Percentiles rank a stretch among this genome's conserved stretches.
These are phyloP conservation scores for Bombyx mandarina DNA, from an alignment of 1,140 invertebrate species.

Conservation along the genomic window DNA sequence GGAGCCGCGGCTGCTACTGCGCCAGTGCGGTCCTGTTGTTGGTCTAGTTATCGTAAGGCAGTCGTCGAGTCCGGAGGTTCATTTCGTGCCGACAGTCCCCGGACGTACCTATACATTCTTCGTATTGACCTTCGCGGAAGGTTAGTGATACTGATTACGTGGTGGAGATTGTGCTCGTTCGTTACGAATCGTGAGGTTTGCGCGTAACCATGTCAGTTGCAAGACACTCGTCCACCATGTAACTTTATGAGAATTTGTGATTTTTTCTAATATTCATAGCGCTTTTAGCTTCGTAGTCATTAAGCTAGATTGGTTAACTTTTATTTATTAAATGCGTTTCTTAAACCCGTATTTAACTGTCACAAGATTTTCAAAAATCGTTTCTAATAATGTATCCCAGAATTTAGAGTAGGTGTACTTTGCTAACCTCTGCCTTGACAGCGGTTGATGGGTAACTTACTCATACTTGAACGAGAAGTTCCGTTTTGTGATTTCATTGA, in stretches of 20 bases:
- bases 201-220: constrained; percentile 28
- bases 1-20: constrained; percentile 31
- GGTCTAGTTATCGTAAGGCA: constrained; percentile 32
- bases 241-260: constrained; percentile 55
- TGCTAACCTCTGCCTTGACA: constrained; percentile 8
- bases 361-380: constrained; percentile 24
- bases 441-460: not conserved
- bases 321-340: constrained; percentile 44
- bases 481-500: too few relatives aligned
- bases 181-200: constrained; percentile 26
- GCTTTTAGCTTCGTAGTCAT: constrained; percentile 56
- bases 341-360: constrained; percentile 29
- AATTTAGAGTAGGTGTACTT: not conserved
- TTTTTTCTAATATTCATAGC: constrained; percentile 61
- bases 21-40: constrained; percentile 46
- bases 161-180: constrained; percentile 43
- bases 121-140: constrained; percentile 67
- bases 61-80: constrained; percentile 52
- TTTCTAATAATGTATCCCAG: constrained; percentile 2
- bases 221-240: constrained; percentile 27
- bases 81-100: constrained; percentile 58
- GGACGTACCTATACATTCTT: constrained; percentile 68
- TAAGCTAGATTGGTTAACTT: constrained; percentile 51
- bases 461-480: too few relatives aligned
- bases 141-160: constrained; percentile 68